phyloP scores from a whole-genome alignment of 2,888 invertebrate genomes.

The Drosophila prostipennis region DNA sequence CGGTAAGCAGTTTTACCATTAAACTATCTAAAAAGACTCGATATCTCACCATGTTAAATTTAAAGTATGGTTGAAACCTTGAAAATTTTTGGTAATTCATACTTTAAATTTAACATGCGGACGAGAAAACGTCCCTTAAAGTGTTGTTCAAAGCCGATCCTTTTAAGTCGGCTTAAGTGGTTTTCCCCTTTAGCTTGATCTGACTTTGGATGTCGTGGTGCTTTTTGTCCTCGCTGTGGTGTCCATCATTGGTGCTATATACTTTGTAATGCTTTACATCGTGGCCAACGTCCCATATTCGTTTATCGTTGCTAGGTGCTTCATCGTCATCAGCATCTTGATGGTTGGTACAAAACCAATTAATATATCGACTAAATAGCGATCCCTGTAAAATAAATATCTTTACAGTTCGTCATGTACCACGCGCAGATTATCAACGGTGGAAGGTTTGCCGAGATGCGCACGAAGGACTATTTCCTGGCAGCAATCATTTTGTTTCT shows the following conservation, averaged over 20 bases:
- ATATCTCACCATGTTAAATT: too few species aligned
- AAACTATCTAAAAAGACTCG: too few species aligned
- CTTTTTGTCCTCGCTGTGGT: constrained; percentile 54
- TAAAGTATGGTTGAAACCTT: too few species aligned
- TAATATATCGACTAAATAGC: too few species aligned
- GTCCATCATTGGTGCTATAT: constrained; percentile 53
- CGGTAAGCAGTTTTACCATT: constrained; percentile 29
- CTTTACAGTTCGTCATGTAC: constrained; percentile 61
- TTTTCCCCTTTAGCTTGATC: constrained; percentile 47
- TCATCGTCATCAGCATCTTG: constrained; percentile 44
- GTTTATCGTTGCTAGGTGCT: constrained; percentile 37
- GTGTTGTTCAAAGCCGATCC: too few species aligned
- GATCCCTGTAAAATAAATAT: neutral
- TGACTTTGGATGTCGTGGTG: constrained; percentile 57
- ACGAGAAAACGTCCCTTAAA: too few species aligned
- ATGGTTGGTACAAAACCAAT: constrained; percentile 31
- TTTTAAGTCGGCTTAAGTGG: neutral
- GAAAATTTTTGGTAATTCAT: too few species aligned
- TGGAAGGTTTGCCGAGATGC: constrained; percentile 59
- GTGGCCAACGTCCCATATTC: constrained; percentile 49
- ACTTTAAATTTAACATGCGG: too few species aligned
- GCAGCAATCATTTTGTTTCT: constrained; percentile 54
- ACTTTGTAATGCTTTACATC: constrained; percentile 58
- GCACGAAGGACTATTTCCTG: constrained; percentile 51
- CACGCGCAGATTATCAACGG: constrained; percentile 68